These are phyloP conservation scores for Rousettus madagascariensis DNA, from an alignment of 2,797 vertebrate genomes.

Conservation along the genomic window DNA sequence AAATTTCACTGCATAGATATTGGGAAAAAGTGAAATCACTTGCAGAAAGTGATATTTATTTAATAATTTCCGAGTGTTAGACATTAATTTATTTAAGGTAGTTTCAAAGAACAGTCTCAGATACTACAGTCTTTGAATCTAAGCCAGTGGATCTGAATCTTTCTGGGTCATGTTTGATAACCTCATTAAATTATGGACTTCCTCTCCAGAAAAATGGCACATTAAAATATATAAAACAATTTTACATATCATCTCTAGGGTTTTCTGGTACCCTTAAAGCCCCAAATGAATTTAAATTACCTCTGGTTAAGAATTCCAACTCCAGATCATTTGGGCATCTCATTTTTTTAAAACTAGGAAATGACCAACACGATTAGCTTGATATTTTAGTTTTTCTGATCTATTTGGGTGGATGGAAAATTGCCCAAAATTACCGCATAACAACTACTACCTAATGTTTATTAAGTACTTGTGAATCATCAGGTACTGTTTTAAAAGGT, in stretches of 20 bases:
- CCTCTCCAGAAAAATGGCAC: background rate
- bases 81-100: background rate
- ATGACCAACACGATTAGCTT: background rate
- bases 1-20: background rate
- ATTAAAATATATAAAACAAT: background rate
- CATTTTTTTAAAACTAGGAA: background rate
- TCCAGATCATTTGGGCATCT: background rate
- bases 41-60: background rate
- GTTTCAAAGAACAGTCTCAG: background rate
- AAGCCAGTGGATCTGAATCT: background rate
- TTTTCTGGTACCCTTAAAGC: background rate
- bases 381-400: slow-evolving; percentile 9
- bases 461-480: background rate
- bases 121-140: background rate
- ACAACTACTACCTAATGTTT: background rate
- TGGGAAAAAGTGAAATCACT: background rate
- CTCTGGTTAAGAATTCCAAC: background rate
- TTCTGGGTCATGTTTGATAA: background rate
- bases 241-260: background rate
- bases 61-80: background rate
- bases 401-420: background rate
- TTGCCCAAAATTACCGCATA: background rate
- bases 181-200: slow-evolving; percentile 7
- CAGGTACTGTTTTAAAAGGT: background rate
- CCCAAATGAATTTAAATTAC: background rate